These are phyloP conservation scores for Cantharis nigra DNA, from an alignment of 2,888 invertebrate species.

Conservation along the genomic window DNA sequence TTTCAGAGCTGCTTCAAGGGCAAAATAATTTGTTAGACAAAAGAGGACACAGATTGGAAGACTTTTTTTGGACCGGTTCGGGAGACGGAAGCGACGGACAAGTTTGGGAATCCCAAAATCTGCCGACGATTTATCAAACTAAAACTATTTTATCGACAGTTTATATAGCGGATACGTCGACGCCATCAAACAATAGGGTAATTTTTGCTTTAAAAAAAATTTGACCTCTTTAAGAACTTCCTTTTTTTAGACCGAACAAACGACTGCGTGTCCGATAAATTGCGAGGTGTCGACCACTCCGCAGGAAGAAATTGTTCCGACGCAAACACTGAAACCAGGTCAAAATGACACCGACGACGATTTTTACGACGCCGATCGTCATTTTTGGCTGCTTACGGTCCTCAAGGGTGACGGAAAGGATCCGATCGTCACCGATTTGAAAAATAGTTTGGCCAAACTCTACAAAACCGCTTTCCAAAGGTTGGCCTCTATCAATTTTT, in stretches of 20 bases:
- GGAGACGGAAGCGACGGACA: conserved; percentile 70
- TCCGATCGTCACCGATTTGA: conserved; percentile 63
- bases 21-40: conserved; percentile 41
- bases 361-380: conserved; percentile 60
- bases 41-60: conserved; percentile 67
- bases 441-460: conserved; percentile 73
- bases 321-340: conserved; percentile 44
- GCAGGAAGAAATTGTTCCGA: conserved; percentile 60
- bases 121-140: conserved; percentile 64
- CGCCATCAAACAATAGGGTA: conserved; percentile 40
- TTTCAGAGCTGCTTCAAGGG: conserved; percentile 45
- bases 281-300: conserved; percentile 55
- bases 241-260: conserved; percentile 34
- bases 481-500: conserved; percentile 50
- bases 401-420: conserved; percentile 62
- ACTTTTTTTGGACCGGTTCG: conserved; percentile 89
- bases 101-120: conserved; percentile 59
- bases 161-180: conserved; percentile 63
- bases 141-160: conserved; percentile 74
- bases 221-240: not conserved
- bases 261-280: conserved; percentile 61
- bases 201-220: conserved; percentile 4
- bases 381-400: conserved; percentile 84
- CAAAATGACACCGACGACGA: conserved; percentile 33
- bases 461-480: conserved; percentile 83